Conservation (phyloP, 2,888 invertebrate species). For the Macropis europaea region DNA sequence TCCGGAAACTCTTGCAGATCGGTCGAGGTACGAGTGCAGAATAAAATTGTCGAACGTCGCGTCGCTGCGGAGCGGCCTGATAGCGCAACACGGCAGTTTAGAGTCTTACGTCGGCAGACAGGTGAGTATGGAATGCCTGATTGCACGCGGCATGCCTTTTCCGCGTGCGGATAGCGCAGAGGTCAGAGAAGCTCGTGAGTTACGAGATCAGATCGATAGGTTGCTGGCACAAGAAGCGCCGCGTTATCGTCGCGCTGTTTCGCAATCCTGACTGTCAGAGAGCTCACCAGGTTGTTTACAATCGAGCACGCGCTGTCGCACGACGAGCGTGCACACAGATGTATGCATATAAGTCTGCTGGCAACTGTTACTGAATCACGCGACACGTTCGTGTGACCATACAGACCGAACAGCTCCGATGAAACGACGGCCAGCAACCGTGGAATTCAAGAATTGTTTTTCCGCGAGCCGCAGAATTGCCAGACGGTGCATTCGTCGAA, state of each 20-base stretch:
- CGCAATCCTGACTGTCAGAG: conserved; percentile 17
- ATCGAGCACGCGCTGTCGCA: conserved; percentile 9
- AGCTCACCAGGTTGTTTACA: conserved; percentile 10
- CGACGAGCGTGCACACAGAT: neutral
- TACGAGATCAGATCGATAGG: too few relatives aligned
- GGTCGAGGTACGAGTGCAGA: conserved; percentile 83
- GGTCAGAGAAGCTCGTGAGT: too few relatives aligned
- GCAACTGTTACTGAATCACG: neutral
- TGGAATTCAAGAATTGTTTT: neutral
- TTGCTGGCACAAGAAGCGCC: neutral
- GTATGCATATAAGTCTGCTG: neutral
- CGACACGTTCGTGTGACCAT: neutral
- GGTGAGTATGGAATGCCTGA: conserved; percentile 69
- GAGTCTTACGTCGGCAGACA: conserved; percentile 76
- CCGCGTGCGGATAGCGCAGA: neutral
- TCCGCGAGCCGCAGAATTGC: conserved; percentile 16
- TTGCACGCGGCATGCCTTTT: too few relatives aligned
- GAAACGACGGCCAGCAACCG: neutral
- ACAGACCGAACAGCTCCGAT: neutral
- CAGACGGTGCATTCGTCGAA: conserved; percentile 32
- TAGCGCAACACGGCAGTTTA: conserved; percentile 68
- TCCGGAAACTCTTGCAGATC: conserved; percentile 79
- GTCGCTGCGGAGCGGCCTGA: conserved; percentile 67
- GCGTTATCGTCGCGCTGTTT: conserved; percentile 22
- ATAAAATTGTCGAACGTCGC: conserved; percentile 78